These are phyloP conservation scores for Gastrophysa polygoni DNA, from an alignment of 2,888 invertebrate species.

Conservation along the genomic window DNA sequence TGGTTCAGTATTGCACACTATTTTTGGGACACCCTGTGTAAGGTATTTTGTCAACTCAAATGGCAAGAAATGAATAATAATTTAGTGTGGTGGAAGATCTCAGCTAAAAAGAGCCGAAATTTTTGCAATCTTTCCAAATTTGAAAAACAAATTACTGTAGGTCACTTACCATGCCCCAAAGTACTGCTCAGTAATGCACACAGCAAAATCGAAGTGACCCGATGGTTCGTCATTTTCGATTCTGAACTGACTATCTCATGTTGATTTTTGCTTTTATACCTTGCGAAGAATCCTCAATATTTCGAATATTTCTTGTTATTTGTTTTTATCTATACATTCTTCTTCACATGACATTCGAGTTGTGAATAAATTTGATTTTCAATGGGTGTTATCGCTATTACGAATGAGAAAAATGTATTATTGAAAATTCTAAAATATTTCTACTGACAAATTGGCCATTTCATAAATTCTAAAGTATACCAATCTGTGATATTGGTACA, in stretches of 20 bases:
- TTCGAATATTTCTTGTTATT: slow-evolving; percentile 12
- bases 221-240: slow-evolving; percentile 39
- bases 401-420: slow-evolving; percentile 6
- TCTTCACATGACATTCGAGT: slow-evolving; percentile 2
- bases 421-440: background rate
- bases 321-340: slow-evolving; percentile 1
- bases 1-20: too few species aligned
- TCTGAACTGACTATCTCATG: slow-evolving; percentile 23
- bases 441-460: background rate
- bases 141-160: background rate
- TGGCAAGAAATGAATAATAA: too few species aligned
- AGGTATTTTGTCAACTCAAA: too few species aligned
- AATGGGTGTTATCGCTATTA: slow-evolving; percentile 11
- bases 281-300: slow-evolving; percentile 14
- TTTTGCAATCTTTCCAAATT: background rate
- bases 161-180: slow-evolving; percentile 40
- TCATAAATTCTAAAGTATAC: too few species aligned
- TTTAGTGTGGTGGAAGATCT: too few species aligned
- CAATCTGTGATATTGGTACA: too few species aligned
- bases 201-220: slow-evolving; percentile 38
- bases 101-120: too few species aligned
- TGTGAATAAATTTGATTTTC: slow-evolving; percentile 22
- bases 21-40: too few species aligned
- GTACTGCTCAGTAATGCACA: slow-evolving; percentile 39
- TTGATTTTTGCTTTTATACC: slow-evolving; percentile 26